Evolutionary conservation across 2,113 vertebrate species (phyloP), one percentile per base, ranked within the genome.

Genomic region (Alethe diademata): DNA sequence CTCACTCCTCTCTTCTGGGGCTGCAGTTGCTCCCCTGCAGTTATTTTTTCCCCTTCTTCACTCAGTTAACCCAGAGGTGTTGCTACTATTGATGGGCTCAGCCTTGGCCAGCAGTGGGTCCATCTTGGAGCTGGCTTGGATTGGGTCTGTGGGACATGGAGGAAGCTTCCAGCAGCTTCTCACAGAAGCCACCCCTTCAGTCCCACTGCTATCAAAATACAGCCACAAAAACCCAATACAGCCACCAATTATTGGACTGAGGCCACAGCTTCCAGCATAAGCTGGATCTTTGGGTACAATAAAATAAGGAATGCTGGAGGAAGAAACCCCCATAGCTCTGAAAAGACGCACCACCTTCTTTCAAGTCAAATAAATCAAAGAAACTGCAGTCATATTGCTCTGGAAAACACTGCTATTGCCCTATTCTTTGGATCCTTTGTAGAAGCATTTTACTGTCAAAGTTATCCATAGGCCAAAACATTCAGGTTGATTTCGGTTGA

Each of bases 261-360:
- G 42, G 69, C 38, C 38, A 57, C 15, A 81, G 50, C 65, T 90
- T 81, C 47, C 45, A 80, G 19, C 36, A 16, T 65, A 58, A 80
- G 9, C 33, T 38, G 29, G 26, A 48, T 80, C 50, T 82, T 76
- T 74, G 56, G 60, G 54, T 26, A 84, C 18, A 66, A 58, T 60
- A 78, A 78, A 76, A 31, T 78, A 58, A 70, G 73, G 28, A 90
- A 61, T 88, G 33, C 4, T 28, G 42, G 35, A 88, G 31, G 9
- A 3, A 5, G 33, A 53, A 51, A 7, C 0, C 7, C 33, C 42
- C 6, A 4, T 48, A 35, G 13, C 2, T 82, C 48, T 61, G 24
- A 73, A 66, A 92, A 92, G 38, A 64, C 62, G n/a, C 6, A 24
- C 8, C 1, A 0, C 12, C 26, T 72, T 67, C 23, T 81, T 92